These are phyloP conservation scores for Xylota sylvarum DNA, from an alignment of 2,888 invertebrate species.

Conservation along the genomic window DNA sequence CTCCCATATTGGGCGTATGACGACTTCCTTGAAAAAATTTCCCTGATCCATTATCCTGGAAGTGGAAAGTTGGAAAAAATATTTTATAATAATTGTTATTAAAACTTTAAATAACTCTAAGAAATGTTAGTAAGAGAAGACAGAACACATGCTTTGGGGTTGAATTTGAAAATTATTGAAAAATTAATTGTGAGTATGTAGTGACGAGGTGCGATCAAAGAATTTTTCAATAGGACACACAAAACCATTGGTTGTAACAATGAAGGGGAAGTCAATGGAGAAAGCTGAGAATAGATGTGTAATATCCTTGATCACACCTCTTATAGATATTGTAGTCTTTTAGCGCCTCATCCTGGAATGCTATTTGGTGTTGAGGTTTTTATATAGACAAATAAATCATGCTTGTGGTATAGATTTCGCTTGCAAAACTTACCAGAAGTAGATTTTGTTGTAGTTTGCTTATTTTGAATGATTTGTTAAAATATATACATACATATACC, in stretches of 20 bases:
- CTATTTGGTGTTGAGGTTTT: too few relatives aligned
- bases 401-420: too few relatives aligned
- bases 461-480: too few relatives aligned
- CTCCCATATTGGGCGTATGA: constrained; percentile 91
- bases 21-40: constrained; percentile 90
- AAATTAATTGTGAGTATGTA: background rate
- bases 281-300: too few relatives aligned
- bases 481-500: too few relatives aligned
- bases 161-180: background rate
- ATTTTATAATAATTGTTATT: background rate
- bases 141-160: constrained; percentile 3
- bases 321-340: too few relatives aligned
- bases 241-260: too few relatives aligned
- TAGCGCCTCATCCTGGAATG: too few relatives aligned
- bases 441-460: too few relatives aligned
- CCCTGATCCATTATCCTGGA: constrained; percentile 90
- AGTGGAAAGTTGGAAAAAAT: constrained; percentile 71
- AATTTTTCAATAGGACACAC: background rate
- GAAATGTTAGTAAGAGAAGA: background rate
- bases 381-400: too few relatives aligned
- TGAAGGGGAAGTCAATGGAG: too few relatives aligned
- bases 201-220: background rate
- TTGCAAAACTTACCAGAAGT: too few relatives aligned
- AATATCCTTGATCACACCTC: background rate
- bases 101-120: background rate